These are phyloP conservation scores for Bergia puertoricense DNA, from an alignment of 92 coral and sea anemone species.

Conservation along the genomic window DNA sequence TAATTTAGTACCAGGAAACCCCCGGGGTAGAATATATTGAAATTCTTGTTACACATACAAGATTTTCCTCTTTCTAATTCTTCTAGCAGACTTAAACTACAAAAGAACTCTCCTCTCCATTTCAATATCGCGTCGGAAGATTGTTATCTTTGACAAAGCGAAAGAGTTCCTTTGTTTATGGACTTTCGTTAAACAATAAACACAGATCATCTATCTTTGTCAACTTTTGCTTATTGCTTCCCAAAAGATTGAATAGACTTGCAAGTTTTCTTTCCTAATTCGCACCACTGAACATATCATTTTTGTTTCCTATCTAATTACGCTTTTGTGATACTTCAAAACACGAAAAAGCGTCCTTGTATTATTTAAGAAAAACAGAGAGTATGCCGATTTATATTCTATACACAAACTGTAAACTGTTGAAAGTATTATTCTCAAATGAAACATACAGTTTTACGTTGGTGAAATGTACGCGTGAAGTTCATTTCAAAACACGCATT, in stretches of 20 bases:
- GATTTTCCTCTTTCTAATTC: constrained; percentile 14
- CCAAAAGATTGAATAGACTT: constrained; percentile 24
- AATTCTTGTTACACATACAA: not conserved
- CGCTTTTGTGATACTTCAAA: constrained; percentile 23
- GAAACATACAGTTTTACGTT: not conserved
- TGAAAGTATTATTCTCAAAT: not conserved
- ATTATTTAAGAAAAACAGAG: constrained; percentile 12
- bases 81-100: constrained; percentile 12
- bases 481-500: not conserved
- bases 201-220: constrained; percentile 49
- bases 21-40: not conserved
- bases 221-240: constrained; percentile 23
- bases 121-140: constrained; percentile 20
- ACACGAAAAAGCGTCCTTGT: not conserved
- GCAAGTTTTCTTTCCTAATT: constrained; percentile 39
- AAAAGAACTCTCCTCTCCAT: constrained; percentile 28
- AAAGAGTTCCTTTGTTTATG: constrained; percentile 62
- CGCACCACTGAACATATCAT: constrained; percentile 30
- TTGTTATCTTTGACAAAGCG: constrained; percentile 46
- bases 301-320: constrained; percentile 27
- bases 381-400: constrained; percentile 15
- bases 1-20: not conserved
- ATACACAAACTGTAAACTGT: not conserved
- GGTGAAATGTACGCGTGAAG: not conserved
- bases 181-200: constrained; percentile 60